Evolutionary conservation across 2,797 vertebrate genomes (phyloP).

Genomic region (Netta rufina): DNA sequence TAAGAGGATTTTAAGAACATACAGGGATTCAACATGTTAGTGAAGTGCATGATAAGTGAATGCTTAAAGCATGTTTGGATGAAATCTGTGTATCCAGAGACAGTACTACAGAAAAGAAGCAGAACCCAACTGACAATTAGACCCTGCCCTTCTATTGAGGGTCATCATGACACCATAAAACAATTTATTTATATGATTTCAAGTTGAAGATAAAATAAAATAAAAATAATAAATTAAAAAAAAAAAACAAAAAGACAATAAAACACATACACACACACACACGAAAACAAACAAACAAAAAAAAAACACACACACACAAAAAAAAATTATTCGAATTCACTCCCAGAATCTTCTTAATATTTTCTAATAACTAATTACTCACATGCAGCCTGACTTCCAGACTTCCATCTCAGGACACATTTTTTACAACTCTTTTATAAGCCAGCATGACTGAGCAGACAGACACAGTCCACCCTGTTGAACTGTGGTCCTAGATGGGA

Average conservation of each 20-base stretch:
- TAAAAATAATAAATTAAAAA: too few relatives aligned
- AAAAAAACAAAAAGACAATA: too few relatives aligned
- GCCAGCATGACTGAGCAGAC: not conserved
- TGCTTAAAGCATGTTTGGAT: not conserved
- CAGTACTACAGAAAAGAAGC: not conserved
- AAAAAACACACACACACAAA: accelerated
- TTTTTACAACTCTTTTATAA: not conserved
- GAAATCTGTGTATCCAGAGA: not conserved
- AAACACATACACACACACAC: too few relatives aligned
- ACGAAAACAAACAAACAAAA: too few relatives aligned
- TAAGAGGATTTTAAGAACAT: not conserved
- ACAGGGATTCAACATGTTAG: not conserved
- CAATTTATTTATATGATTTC: not conserved
- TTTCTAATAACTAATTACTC: not conserved
- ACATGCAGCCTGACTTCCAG: not conserved
- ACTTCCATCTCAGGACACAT: not conserved
- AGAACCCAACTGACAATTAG: not conserved
- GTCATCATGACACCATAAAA: not conserved
- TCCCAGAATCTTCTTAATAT: not conserved
- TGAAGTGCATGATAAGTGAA: not conserved
- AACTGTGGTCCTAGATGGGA: not conserved
- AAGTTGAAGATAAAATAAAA: not conserved
- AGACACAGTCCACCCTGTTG: not conserved
- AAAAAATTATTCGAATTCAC: not conserved
- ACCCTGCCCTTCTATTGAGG: not conserved